phyloP scores from a whole-genome alignment of 2,797 vertebrate genomes.

The Xiphophorus birchmanni region DNA sequence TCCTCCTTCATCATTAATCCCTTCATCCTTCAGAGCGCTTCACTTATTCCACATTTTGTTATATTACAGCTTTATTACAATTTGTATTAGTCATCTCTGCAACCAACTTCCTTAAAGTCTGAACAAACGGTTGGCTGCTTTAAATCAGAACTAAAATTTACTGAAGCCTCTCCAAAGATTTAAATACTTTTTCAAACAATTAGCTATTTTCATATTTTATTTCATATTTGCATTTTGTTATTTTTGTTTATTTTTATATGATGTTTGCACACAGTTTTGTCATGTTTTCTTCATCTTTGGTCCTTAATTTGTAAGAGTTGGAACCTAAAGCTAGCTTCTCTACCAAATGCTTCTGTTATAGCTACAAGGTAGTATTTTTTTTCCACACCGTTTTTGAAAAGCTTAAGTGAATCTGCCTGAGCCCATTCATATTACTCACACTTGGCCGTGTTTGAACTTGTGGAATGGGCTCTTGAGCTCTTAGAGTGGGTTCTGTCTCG shows the following conservation, averaged over 20 bases:
- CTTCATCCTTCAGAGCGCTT: background rate
- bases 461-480: constrained; percentile 79
- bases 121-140: background rate
- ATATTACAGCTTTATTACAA: background rate
- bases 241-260: background rate
- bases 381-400: constrained; percentile 2
- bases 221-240: background rate
- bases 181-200: background rate
- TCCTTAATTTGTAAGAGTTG: background rate
- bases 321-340: constrained; percentile 4
- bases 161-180: background rate
- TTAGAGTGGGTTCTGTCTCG: constrained; percentile 80
- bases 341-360: background rate
- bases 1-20: background rate
- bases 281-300: background rate
- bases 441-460: constrained; percentile 75
- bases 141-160: background rate
- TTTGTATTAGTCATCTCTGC: background rate
- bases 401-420: constrained; percentile 2
- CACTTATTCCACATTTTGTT: background rate
- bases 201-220: background rate
- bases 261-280: background rate
- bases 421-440: constrained; percentile 63
- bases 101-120: background rate
- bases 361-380: background rate